Conservation (phyloP, 2,113 vertebrate genomes). For the Onychostruthus taczanowskii region DNA sequence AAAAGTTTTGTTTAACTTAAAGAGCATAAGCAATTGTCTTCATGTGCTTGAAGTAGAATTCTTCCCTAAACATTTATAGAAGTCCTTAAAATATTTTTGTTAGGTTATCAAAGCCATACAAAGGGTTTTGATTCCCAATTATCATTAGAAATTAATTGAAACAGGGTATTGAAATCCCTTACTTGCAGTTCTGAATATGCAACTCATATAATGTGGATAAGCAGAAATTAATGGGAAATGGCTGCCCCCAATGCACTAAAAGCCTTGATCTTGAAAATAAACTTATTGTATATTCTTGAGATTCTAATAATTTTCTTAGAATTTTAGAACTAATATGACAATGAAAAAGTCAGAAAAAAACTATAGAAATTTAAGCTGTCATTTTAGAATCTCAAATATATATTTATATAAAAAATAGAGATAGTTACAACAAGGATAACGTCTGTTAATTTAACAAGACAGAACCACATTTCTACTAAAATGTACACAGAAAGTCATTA, state of each 20-base stretch:
- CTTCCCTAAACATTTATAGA: not conserved
- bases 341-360: not conserved
- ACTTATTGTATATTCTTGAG: not conserved
- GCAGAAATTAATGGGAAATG: slow-evolving; percentile 28
- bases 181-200: not conserved
- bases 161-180: slow-evolving; percentile 21
- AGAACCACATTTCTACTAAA: not conserved
- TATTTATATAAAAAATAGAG: not conserved
- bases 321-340: not conserved
- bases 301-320: not conserved
- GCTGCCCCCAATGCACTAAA: not conserved
- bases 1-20: not conserved
- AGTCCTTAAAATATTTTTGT: not conserved
- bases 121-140: slow-evolving; percentile 26
- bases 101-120: slow-evolving; percentile 2
- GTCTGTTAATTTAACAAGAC: not conserved
- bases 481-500: not conserved
- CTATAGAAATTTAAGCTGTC: not conserved
- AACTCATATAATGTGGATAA: not conserved
- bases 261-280: not conserved
- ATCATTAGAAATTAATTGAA: slow-evolving; percentile 57
- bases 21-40: not conserved
- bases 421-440: not conserved
- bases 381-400: not conserved
- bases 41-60: not conserved